Evolutionary conservation across 1,140 invertebrate genomes (phyloP), one percentile per base, ranked within the genome.

Genomic region (Drosophila bipectinata): DNA sequence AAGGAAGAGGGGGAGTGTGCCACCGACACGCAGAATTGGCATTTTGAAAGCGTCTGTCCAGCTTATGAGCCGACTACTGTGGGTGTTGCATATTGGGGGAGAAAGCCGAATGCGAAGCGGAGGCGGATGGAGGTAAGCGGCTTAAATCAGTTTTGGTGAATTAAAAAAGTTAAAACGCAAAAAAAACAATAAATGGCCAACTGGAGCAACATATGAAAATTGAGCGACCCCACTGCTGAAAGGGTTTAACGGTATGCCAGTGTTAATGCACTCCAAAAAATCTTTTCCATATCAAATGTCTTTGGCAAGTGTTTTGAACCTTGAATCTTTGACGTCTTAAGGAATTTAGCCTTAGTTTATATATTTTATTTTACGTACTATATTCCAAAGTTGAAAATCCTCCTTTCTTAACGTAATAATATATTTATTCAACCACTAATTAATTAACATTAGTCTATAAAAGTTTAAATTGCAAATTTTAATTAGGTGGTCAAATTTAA

Each of bases 71-170:
- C 2, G 9, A 21, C 32, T 21, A 10, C 18, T 4, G 41, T 15
- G 41, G 41, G 54, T 37, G 26, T 28, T 14, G 61, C 39, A 24
- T 4, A 61, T 39, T 24, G 39, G 52, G 34, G n/a, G 24, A 4
- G 28, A n/a, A 7, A 28, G 21, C 34, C 41, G 53, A 9, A 41
- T 53, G 32, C 32, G 9, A 8, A 7, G 30, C 30, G 3, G 9
- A 10, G 32, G 32, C 32, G 10, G 34, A 12, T 4, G 15, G 14
- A n/a, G 30, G 69, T 85, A 87, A 87, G 82, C 82, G 82, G 82
- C 69, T 87, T 87, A 83, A 79, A 83, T 79, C 79, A 88, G 78
- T 82, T 81, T 81, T 67, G 73, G 60, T 45, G 41, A 55, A 71
- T 39, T 39, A 28, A 53, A 64, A 78, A 79, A 87, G 71, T 69